Percentiles rank a stretch among this genome's conserved stretches.
Evolutionary conservation across 2,113 vertebrate species (phyloP).

Genomic region (Rhinoderma darwinii): DNA sequence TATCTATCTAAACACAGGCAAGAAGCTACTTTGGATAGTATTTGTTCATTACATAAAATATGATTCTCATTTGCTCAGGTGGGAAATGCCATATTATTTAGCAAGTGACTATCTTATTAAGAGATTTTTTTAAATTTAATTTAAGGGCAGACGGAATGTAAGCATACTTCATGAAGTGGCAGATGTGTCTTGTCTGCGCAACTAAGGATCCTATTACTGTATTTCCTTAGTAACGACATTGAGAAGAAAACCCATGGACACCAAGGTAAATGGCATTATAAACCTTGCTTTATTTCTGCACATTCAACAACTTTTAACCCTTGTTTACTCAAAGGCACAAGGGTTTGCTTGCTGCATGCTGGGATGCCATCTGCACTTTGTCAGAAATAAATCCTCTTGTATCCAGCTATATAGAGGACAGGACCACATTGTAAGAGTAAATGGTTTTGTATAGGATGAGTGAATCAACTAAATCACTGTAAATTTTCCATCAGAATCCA

Average conservation of each 20-base stretch:
- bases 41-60: neutral
- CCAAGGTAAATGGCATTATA: constrained; percentile 47
- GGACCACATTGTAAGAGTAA: neutral
- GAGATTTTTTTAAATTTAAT: constrained; percentile 29
- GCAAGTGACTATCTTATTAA: neutral
- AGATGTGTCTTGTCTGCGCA: constrained; percentile 54
- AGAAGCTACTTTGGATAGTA: neutral
- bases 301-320: constrained; percentile 39
- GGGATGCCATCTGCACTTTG: constrained; percentile 12
- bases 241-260: constrained; percentile 34
- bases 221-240: constrained; percentile 55
- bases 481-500: neutral
- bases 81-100: constrained; percentile 18
- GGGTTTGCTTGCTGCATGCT: neutral
- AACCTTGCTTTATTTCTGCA: constrained; percentile 25
- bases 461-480: neutral
- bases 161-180: constrained; percentile 43
- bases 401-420: neutral
- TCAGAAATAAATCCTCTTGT: constrained; percentile 11
- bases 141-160: constrained; percentile 9
- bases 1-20: too few species aligned
- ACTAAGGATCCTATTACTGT: constrained; percentile 47
- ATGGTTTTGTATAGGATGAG: neutral
- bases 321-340: constrained; percentile 24
- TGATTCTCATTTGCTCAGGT: neutral